phyloP scores from a whole-genome alignment of 2,797 vertebrate species.

The Aeoliscus strigatus region DNA sequence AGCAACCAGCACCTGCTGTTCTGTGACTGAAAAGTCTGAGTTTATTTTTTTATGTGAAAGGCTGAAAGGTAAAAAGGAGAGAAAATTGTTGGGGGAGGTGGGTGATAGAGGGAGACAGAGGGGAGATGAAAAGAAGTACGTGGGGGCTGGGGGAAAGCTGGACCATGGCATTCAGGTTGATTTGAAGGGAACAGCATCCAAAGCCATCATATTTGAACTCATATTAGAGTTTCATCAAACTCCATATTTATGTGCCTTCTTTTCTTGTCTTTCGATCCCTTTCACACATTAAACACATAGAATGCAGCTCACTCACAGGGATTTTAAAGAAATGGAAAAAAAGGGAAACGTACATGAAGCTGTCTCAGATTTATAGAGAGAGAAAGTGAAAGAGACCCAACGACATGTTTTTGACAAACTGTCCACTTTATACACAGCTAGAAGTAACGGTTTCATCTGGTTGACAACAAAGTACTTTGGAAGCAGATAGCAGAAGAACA shows the following conservation, averaged over 20 bases:
- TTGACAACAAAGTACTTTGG: no score
- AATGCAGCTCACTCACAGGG: constrained; percentile 18
- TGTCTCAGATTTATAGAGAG: no score
- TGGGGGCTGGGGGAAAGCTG: constrained; percentile 20
- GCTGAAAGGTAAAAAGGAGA: constrained; percentile 29
- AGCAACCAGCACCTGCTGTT: constrained; percentile 51
- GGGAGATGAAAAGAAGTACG: constrained; percentile 35
- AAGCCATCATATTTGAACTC: constrained; percentile 8
- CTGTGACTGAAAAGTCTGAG: constrained; percentile 9
- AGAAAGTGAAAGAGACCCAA: no score
- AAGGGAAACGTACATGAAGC: no score
- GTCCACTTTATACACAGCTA: no score
- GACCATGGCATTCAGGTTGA: constrained; percentile 26
- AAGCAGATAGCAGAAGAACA: no score
- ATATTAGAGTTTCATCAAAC: constrained; percentile 23
- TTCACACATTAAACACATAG: constrained; percentile 17
- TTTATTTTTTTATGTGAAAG: constrained; percentile 35
- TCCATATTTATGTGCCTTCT: constrained; percentile 14
- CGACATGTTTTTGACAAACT: no score
- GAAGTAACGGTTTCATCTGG: no score
- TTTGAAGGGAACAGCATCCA: constrained; percentile 30
- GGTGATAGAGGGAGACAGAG: constrained; percentile 32
- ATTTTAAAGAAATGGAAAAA: constrained; percentile 22
- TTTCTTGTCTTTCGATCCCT: constrained; percentile 37
- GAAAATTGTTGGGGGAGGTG: constrained; percentile 34